Base-by-base conservation (phyloP, 2,113 vertebrate genomes). In the Naja naja region DNA sequence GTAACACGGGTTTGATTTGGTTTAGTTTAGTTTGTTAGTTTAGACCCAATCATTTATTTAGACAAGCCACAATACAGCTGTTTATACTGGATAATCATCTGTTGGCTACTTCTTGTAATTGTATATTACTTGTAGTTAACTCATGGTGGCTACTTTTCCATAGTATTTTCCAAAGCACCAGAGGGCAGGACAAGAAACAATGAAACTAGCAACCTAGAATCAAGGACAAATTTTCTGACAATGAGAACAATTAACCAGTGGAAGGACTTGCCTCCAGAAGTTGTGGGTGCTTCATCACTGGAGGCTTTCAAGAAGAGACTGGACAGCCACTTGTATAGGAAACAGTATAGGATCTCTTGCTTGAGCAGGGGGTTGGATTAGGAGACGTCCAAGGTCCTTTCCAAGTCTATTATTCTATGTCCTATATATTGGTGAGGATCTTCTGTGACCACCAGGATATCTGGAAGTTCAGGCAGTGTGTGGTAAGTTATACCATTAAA, bases 11-110 rank as follows among this genome's bases (percentile, higher is more conserved):
- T 97, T 97, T 55, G 11, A 53, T 89, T n/a, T 55, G n/a, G n/a
- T 22, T 89, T 56, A 94, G 90, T 93, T 96, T 95, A 96, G 95
- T 97, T 97, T 54, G 34, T 20, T 54, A 54, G n/a, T 34, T 89
- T 56, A 89, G n/a, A 81, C 18, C 6, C 18, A 9, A 81, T 81
- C 92, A 93, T 55, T 55, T 96, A 92, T 96, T 95, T 93, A 93
- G 90, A 92, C 93, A 94, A 94, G 69, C 54, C 91, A 95, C 89
- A 95, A 91, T 93, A 88, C 95, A 96, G 91, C 93, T 96, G 93
- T 95, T 94, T 96, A 93, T 81, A 94, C 53, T 54, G 25, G 89
- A 39, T 94, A 7, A 7, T 22, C 69, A 30, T 64, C 85, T 92
- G 12, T 92, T 94, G 89, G 89, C 91, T 89, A 53, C 1, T 0